Percentiles rank a stretch among this genome's conserved stretches.
These are phyloP conservation scores for Phymatocera aterrima DNA, from an alignment of 2,888 invertebrate species.

Conservation along the genomic window DNA sequence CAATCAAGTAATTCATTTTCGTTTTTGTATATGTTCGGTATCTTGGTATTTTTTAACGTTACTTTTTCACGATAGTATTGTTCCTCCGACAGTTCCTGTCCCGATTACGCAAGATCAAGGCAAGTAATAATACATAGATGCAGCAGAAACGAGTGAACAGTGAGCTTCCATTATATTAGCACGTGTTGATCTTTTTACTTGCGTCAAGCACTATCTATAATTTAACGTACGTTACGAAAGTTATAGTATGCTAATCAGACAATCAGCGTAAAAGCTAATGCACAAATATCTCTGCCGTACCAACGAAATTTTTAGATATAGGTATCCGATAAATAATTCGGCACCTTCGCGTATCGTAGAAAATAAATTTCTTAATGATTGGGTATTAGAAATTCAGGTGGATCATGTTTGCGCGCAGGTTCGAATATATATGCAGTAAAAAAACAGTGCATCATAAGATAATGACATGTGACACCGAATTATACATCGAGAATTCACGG, in stretches of 20 bases:
- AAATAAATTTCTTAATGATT: no score
- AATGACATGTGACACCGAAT: no score
- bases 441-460: no score
- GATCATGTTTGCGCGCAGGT: no score
- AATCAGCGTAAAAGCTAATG: no score
- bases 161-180: background rate
- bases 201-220: background rate
- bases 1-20: background rate
- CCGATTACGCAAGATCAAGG: background rate
- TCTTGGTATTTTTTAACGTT: background rate
- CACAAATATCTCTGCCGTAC: background rate
- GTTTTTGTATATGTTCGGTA: background rate
- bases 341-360: no score
- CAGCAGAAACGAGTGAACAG: background rate
- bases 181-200: constrained; percentile 37
- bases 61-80: background rate
- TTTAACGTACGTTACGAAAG: background rate
- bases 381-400: no score
- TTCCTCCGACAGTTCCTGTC: background rate
- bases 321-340: no score
- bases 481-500: no score
- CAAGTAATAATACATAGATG: background rate
- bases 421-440: no score
- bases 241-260: no score
- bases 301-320: no score